Evolutionary conservation across 2,113 vertebrate genomes (phyloP), one percentile per base, ranked within the genome.

Genomic region (Oncorhynchus masou): DNA sequence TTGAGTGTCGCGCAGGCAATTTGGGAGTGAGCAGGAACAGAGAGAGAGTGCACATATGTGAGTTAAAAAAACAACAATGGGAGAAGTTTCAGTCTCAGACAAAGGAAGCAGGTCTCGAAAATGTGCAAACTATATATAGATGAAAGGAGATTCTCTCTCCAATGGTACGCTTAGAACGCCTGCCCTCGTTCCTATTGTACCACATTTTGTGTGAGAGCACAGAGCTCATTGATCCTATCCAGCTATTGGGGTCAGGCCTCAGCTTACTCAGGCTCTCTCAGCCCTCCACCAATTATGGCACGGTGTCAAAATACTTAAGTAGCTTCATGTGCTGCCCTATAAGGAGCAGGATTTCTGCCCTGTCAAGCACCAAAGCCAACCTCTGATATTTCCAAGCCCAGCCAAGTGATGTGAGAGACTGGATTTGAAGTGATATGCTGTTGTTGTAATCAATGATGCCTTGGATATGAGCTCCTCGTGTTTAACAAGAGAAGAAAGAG

Each of bases 171-270:
- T 65, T 73, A n/a, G 45, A 65, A 73, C 64, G 45, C 27, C 48
- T 57, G 74, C 69, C 60, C 67, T n/a, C 76, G 24, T 65, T 74
- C 70, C 77, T 62, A 34, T 78, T 82, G 51, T 74, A 39, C 65
- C 65, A 83, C 71, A 81, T 81, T 31, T 70, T 68, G 72, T 78
- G 78, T 74, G 79, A 79, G 75, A 75, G 65, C 64, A 73, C 34
- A 73, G 70, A 76, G 51, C 74, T 69, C 74, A 84, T 74, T 83
- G 76, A 77, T 83, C 74, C 49, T 49, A 78, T 77, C 24, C 51
- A 74, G 79, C 68, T 79, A 83, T 84, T 68, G 68, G 68, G 81
- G 83, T 77, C 74, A 67, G 74, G 57, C 68, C 25, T 29, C 79
- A 77, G 65, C 27, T 71, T 79, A 79, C 67, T 31, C 59, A 64